Base-by-base conservation (phyloP, 2,113 vertebrate genomes). In the Indicator maculatus region DNA sequence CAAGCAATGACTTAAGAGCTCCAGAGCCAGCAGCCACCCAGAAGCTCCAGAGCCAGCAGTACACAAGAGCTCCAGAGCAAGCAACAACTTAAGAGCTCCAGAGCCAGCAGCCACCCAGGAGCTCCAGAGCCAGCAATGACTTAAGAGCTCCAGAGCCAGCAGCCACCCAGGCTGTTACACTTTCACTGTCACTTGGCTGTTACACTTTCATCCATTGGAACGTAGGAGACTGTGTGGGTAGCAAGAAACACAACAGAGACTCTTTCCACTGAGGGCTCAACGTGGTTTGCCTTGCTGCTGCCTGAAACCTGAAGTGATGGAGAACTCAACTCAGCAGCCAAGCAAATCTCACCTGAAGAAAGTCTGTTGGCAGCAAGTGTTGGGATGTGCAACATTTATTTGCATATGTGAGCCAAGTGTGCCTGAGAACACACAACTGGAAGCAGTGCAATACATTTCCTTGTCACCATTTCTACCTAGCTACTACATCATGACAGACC, bases 331-430 rank as follows among this genome's bases (percentile, higher is more conserved):
- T 6, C 61, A 90, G 95, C 90, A 92, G 78, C 85, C 77, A 24
- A 28, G 89, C 90, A 93, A 95, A 77, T 27, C 89, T 92, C 89
- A 30, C 84, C 12, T 70, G 20, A 2, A 31, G 39, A 73, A 45
- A 1, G 31, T 89, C 52, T 50, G 76, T 66, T 58, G 70, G 61
- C 83, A 95, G 45, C 47, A 66, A 74, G 74, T 59, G 77, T 82
- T 91, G 36, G 1, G 24, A 21, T 59, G 77, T 94, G 91, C 93
- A 94, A 75, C 47, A 5, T 85, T 73, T 24, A 53, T 95, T 81
- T 97, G 91, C 86, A 58, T 70, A 50, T 20, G 89, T 85, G 91
- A 94, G 91, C 76, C 76, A 7, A 19, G 64, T 66, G 92, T 89
- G 90, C 27, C 14, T 39, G 47, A 58, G 86, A 44, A 87, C 79